Conservation (phyloP, 2,888 invertebrate genomes). For the Trachelus iudaicus region DNA sequence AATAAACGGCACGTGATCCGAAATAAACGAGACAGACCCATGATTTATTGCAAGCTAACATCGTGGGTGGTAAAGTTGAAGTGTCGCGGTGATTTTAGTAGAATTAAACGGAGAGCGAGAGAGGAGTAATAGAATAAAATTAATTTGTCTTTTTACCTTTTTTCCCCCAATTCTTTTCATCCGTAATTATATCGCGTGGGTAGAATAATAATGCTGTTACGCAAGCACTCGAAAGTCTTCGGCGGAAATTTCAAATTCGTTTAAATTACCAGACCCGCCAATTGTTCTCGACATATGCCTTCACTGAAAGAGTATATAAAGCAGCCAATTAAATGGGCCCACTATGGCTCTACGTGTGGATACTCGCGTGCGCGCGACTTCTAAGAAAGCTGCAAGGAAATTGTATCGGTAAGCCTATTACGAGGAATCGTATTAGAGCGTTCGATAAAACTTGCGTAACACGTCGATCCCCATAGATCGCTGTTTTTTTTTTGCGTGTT, state of each 20-base stretch:
- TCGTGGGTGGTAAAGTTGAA: background rate
- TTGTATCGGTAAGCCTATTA: background rate
- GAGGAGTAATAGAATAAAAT: background rate
- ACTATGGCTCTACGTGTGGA: background rate
- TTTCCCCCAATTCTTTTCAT: background rate
- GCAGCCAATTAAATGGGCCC: background rate
- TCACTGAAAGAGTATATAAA: background rate
- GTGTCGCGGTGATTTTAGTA: background rate
- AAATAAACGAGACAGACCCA: background rate
- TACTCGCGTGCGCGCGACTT: background rate
- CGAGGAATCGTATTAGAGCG: background rate
- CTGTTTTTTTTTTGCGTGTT: background rate
- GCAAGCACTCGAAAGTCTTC: background rate
- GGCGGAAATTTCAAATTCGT: background rate
- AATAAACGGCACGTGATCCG: background rate
- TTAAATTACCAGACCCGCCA: background rate
- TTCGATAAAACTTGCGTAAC: background rate
- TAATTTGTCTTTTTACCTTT: background rate
- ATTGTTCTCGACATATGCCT: background rate
- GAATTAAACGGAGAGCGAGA: background rate
- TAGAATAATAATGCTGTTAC: background rate
- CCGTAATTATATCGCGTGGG: background rate
- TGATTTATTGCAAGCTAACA: background rate
- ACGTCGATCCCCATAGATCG: background rate
- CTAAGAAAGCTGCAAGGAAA: background rate